Evolutionary conservation across 2,888 invertebrate species (phyloP), one percentile per base, ranked within the genome.

Genomic region (Mallateleia sp.): DNA sequence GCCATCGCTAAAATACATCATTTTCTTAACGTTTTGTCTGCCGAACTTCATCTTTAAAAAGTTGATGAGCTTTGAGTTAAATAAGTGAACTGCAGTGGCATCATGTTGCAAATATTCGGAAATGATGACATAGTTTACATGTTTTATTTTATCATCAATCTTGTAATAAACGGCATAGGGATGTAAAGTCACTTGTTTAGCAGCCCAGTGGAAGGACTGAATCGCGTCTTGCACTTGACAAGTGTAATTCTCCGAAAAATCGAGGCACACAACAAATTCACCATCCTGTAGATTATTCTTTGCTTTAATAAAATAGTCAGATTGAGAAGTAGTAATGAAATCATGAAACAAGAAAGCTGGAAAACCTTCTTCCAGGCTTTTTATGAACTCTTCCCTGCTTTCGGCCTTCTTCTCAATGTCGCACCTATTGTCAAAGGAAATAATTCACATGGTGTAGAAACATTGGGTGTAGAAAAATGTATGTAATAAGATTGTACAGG

Each of bases 181-280:
- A 54, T 54, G 54, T 25, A 54, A 8, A 11, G 14, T 54, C 14
- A n/a, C n/a, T n/a, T n/a, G n/a, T n/a, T n/a, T n/a, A n/a, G n/a
- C n/a, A 24, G 54, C 24, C 54, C 54, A 56, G 54, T 56, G 54
- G 28, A 25, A 56, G 2, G 28, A 56, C 20, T 56, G 54, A n/a
- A 25, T 56, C 15, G 54, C 54, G n/a, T 56, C 28, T 56, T 56
- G 24, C 14, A 56, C 54, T 4, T 32, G 5, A 14, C 56, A 58
- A 7, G 28, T 32, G 32, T 58, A 58, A 58, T 58, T 58, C 18
- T 58, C 28, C n/a, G 56, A 4, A 58, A 58, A 58, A 54, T 54
- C 54, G 3, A 54, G 54, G 14, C 54, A 22, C 14, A 54, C 54
- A 8, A 54, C 54, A 54, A 24, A 54, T 54, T 54, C 54, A 24